Evolutionary conservation across 1,140 invertebrate genomes (phyloP).

Genomic region (Drosophila azteca): DNA sequence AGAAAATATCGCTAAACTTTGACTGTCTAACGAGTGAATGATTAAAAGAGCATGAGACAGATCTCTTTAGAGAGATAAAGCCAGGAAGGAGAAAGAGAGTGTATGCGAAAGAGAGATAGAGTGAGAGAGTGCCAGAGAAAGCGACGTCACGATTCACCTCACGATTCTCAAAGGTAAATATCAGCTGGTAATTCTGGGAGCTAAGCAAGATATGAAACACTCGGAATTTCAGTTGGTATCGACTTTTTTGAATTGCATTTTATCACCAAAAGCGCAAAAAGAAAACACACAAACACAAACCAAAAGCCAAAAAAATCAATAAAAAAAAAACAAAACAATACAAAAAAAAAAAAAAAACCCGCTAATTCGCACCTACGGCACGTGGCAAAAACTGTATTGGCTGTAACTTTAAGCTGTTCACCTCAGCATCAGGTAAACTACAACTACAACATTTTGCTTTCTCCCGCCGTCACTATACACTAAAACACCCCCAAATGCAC

Average conservation of each 20-base stretch:
- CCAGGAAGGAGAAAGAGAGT: slow-evolving; percentile 10
- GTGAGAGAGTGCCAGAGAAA: slow-evolving; percentile 16
- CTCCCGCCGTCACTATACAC: slow-evolving; percentile 6
- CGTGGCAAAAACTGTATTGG: slow-evolving; percentile 63
- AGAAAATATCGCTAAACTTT: slow-evolving; percentile 22
- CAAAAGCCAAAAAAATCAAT: slow-evolving; percentile 3
- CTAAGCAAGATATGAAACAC: slow-evolving; percentile 82
- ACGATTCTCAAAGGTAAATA: slow-evolving; percentile 91
- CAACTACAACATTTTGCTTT: slow-evolving; percentile 10
- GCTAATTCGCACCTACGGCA: slow-evolving; percentile 60
- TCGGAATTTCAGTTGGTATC: slow-evolving; percentile 94
- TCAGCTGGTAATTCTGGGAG: slow-evolving; percentile 98
- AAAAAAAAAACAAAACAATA: slow-evolving; percentile 4
- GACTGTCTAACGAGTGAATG: slow-evolving; percentile 6
- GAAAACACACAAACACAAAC: slow-evolving; percentile 20
- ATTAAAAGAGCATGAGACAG: neutral
- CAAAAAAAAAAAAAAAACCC: neutral
- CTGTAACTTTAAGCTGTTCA: slow-evolving; percentile 37
- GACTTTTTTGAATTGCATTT: slow-evolving; percentile 83
- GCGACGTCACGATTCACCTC: slow-evolving; percentile 40
- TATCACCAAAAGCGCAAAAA: slow-evolving; percentile 60
- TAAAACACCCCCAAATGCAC: neutral
- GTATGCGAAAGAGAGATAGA: slow-evolving; percentile 7
- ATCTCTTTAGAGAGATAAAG: neutral
- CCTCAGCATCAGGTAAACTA: slow-evolving; percentile 47